A percentile compares a stretch with the other conserved stretches of the same genome.
Evolutionary conservation across 2,888 invertebrate species (phyloP).

Genomic region (Metacarcinus magister): DNA sequence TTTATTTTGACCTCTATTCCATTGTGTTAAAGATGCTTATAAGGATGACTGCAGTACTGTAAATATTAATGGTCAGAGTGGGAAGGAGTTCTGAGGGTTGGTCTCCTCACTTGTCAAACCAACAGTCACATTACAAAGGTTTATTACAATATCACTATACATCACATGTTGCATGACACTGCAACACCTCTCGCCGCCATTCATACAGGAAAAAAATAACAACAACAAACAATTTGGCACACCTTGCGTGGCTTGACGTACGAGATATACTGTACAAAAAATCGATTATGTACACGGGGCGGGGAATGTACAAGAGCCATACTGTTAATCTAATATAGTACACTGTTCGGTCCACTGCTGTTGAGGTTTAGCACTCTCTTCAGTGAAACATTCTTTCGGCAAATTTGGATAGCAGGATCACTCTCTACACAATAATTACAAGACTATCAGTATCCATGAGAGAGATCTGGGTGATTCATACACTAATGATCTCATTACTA

Average conservation of each 20-base stretch:
- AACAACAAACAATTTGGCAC: constrained; percentile 80
- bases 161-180: constrained; percentile 74
- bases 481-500: constrained; percentile 46
- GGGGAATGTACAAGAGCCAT: constrained; percentile 77
- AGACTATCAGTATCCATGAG: constrained; percentile 49
- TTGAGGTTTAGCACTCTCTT: constrained; percentile 44
- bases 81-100: background rate
- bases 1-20: background rate
- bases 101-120: background rate
- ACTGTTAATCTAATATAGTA: constrained; percentile 73
- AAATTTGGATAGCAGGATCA: constrained; percentile 60
- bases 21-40: background rate
- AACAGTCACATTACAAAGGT: constrained; percentile 72
- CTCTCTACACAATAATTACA: constrained; percentile 53
- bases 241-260: constrained; percentile 78
- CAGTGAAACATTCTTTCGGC: constrained; percentile 28
- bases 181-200: constrained; percentile 62
- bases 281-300: constrained; percentile 74
- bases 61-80: background rate
- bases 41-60: background rate
- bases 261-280: constrained; percentile 76
- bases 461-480: constrained; percentile 49
- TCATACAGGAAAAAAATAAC: constrained; percentile 76
- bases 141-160: constrained; percentile 80
- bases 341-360: constrained; percentile 74